phyloP scores from a whole-genome alignment of 1,140 invertebrate genomes.

The Bombus haemorrhoidalis region DNA sequence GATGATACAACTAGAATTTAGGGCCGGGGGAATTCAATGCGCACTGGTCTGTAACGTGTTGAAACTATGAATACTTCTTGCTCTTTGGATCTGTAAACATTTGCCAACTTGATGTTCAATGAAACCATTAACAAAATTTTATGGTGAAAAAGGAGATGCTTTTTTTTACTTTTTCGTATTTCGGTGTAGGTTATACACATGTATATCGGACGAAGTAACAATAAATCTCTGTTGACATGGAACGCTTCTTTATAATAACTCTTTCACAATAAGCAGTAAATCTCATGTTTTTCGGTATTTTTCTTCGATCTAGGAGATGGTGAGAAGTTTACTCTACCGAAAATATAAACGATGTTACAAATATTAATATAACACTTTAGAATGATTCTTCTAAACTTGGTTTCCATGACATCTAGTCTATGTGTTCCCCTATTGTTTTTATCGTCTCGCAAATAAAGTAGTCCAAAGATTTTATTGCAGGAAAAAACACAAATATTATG shows the following conservation, averaged over 20 bases:
- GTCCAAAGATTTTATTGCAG: too few relatives aligned
- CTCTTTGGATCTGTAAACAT: not conserved
- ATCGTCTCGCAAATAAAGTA: too few relatives aligned
- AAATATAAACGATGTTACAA: not conserved
- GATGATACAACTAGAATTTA: not conserved
- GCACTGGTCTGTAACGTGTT: not conserved
- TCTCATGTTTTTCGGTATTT: not conserved
- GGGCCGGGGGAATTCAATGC: not conserved
- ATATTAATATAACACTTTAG: too few relatives aligned
- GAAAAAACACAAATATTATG: not conserved
- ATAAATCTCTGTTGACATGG: too few relatives aligned
- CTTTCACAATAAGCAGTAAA: too few relatives aligned
- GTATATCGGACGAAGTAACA: too few relatives aligned
- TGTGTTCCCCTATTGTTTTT: too few relatives aligned
- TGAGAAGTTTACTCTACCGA: not conserved
- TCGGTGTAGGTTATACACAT: too few relatives aligned
- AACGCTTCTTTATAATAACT: too few relatives aligned
- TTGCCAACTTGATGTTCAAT: not conserved
- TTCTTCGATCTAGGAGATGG: not conserved
- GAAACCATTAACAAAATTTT: not conserved
- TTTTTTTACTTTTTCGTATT: not conserved
- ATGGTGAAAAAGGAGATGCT: not conserved
- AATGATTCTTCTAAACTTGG: too few relatives aligned
- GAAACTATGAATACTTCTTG: conserved; percentile 3
- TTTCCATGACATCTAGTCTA: too few relatives aligned